phyloP scores from a whole-genome alignment of 37 sponge, comb jelly and placozoan species.

The Chondrosia reniformis region DNA sequence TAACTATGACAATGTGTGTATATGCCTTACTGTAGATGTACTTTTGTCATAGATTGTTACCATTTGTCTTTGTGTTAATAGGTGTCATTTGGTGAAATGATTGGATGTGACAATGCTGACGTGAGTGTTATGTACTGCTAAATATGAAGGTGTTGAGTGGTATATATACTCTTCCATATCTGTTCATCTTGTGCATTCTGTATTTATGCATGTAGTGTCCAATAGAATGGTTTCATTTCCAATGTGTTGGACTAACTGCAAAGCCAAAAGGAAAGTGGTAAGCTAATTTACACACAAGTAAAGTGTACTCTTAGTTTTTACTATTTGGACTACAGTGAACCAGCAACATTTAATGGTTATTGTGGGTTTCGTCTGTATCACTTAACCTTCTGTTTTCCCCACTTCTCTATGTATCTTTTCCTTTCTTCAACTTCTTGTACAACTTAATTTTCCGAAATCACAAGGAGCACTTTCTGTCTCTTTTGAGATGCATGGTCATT shows the following conservation, averaged over 20 bases:
- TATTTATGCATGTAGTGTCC: constrained; percentile 43
- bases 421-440: too few relatives aligned
- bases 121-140: constrained; percentile 31
- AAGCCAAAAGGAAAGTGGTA: constrained; percentile 70
- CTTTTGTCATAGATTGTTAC: background rate
- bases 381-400: too few relatives aligned
- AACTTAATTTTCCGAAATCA: too few relatives aligned
- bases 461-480: too few relatives aligned
- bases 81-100: constrained; percentile 90
- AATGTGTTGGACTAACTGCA: constrained; percentile 63
- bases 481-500: too few relatives aligned
- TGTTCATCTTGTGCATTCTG: background rate
- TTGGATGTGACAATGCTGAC: constrained; percentile 87
- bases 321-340: background rate
- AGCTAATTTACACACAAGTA: background rate
- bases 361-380: too few relatives aligned
- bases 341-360: too few relatives aligned
- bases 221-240: constrained; percentile 79
- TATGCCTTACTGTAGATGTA: background rate
- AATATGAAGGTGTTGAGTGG: background rate
- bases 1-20: too few relatives aligned
- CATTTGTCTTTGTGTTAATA: background rate
- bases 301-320: too few relatives aligned
- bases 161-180: background rate
- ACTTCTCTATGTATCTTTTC: too few relatives aligned